Evolutionary conservation across 2,888 invertebrate species (phyloP).

Genomic region (Drosophila borealis): DNA sequence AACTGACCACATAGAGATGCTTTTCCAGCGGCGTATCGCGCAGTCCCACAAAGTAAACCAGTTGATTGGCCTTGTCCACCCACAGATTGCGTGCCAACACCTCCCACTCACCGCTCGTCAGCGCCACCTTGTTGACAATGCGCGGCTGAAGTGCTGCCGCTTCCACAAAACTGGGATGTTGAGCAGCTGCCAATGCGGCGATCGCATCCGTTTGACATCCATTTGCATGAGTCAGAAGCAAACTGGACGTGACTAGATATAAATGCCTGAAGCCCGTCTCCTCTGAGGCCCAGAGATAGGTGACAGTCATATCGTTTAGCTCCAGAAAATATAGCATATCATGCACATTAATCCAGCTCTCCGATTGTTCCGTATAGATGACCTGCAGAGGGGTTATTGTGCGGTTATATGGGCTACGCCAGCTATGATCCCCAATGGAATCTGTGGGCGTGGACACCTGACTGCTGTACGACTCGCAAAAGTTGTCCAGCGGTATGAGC

Average conservation of each 20-base stretch:
- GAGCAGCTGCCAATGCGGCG: constrained; percentile 54
- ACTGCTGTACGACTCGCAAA: constrained; percentile 86
- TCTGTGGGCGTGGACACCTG: constrained; percentile 85
- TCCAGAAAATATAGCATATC: constrained; percentile 94
- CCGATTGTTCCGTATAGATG: constrained; percentile 86
- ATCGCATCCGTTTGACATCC: constrained; percentile 84
- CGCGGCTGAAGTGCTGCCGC: constrained; percentile 86
- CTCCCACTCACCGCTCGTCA: constrained; percentile 97
- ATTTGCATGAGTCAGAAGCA: constrained; percentile 84
- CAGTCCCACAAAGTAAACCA: constrained; percentile 96
- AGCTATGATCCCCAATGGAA: constrained; percentile 82
- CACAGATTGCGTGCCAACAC: constrained; percentile 93
- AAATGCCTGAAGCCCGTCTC: constrained; percentile 95
- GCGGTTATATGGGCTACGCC: constrained; percentile 84
- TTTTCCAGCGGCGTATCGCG: constrained; percentile 96
- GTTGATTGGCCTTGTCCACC: constrained; percentile 91
- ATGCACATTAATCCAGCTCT: constrained; percentile 97
- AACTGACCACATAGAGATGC: constrained; percentile 94
- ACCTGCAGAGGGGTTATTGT: constrained; percentile 84
- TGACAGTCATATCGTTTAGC: constrained; percentile 84
- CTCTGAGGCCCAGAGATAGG: constrained; percentile 97
- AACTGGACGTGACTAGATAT: constrained; percentile 90
- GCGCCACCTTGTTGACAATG: constrained; percentile 88
- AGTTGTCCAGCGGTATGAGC: constrained; percentile 92
- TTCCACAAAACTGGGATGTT: constrained; percentile 75